Evolutionary conservation across 2,113 vertebrate species (phyloP), one percentile per base, ranked within the genome.

Genomic region (Etheostoma spectabile): DNA sequence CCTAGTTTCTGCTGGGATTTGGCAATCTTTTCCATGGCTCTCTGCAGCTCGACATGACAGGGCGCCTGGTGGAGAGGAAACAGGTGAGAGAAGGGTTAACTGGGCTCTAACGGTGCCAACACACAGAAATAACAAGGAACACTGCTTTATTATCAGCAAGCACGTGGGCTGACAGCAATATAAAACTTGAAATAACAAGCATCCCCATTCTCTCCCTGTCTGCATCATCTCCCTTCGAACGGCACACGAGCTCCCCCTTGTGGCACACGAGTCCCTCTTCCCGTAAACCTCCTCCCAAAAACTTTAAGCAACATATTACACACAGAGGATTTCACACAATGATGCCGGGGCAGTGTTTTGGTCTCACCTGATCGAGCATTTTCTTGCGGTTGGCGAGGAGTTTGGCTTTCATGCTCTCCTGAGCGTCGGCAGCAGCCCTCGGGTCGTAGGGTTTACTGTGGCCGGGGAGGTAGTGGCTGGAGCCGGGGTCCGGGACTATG

Each of bases 11-110:
- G 96, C 27, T 97, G 97, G 19, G 94, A 95, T 80, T 93, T 95
- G n/a, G 93, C 89, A 21, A 99, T 88, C 67, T 95, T 97, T 38
- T 96, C 96, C 68, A 99, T 88, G 22, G 96, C 96, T 52, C 91
- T 95, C 87, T 97, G 96, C 72, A 99, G 95, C 74, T 99, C 97
- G 7, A 95, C 91, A 78, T 97, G 96, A 91, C 98, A 99, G 11
- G 97, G 98, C 15, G 95, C 96, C 96, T 98, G 82, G 82, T 8
- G 12, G 55, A 49, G 84, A 79, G 42, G 49, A 67, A 72, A 27
- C 33, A 65, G 21, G 57, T 3, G 52, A 53, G 19, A 8, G 27
- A 13, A 52, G 68, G 45, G 73, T 83, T 83, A 83, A 75, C 6
- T 8, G 57, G 51, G 64, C 19, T n/a, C 27, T 16, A 21, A 35